phyloP scores from a whole-genome alignment of 2,797 vertebrate species.

The Cossypha heuglini region DNA sequence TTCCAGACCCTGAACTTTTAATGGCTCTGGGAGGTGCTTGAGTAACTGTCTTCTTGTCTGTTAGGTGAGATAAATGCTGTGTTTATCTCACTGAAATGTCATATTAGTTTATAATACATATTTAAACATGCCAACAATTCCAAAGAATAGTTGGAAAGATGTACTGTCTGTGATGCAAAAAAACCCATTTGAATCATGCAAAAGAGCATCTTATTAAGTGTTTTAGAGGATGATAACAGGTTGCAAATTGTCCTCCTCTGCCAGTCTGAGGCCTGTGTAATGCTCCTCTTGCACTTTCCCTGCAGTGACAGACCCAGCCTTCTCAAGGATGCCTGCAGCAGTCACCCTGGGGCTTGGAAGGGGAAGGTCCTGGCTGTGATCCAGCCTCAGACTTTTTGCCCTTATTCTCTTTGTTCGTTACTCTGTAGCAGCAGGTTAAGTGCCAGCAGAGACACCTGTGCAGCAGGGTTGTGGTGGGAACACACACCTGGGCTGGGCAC shows the following conservation, averaged over 20 bases:
- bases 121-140: background rate
- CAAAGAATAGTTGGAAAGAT: background rate
- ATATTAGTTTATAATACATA: constrained; percentile 32
- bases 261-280: background rate
- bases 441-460: background rate
- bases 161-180: background rate
- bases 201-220: background rate
- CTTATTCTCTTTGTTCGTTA: background rate
- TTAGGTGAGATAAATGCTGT: constrained; percentile 6
- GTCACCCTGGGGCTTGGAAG: background rate
- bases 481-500: accelerated
- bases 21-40: background rate
- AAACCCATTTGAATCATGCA: background rate
- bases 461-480: background rate
- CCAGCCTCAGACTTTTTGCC: background rate
- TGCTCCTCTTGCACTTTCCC: background rate
- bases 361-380: background rate
- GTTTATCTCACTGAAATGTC: constrained; percentile 13
- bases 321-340: background rate
- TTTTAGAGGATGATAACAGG: background rate
- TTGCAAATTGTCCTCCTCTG: background rate
- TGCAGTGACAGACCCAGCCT: background rate
- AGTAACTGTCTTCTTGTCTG: background rate
- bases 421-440: background rate
- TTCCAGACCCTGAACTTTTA: background rate